Evolutionary conservation across 1,140 invertebrate genomes (phyloP).

Genomic region (Hycleus cichorii): DNA sequence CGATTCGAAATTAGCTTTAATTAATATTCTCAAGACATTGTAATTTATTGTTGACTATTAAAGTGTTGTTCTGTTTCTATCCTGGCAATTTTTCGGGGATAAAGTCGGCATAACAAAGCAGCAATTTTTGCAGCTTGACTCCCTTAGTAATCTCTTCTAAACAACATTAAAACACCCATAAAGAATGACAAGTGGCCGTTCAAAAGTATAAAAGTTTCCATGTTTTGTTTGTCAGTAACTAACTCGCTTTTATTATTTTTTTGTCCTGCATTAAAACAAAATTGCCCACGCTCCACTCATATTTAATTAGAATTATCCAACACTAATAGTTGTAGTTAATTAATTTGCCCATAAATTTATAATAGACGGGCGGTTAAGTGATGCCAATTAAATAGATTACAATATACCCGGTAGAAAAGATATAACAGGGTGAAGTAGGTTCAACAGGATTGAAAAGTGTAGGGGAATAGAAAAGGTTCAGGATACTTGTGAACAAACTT

Average conservation of each 20-base stretch:
- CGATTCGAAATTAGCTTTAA: slow-evolving; percentile 63
- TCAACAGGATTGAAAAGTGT: slow-evolving; percentile 2
- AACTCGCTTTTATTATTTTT: too few relatives aligned
- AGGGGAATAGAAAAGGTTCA: background rate
- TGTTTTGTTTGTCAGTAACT: background rate
- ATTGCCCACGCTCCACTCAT: too few relatives aligned
- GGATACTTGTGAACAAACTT: slow-evolving; percentile 9
- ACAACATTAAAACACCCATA: slow-evolving; percentile 14
- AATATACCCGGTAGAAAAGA: background rate
- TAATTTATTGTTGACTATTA: background rate
- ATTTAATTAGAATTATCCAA: too few relatives aligned
- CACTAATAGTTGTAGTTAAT: background rate
- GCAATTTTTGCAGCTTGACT: too few relatives aligned
- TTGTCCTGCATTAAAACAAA: too few relatives aligned
- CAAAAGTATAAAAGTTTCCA: slow-evolving; percentile 9
- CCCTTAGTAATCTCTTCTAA: background rate
- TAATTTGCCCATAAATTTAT: background rate
- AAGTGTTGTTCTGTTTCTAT: too few relatives aligned
- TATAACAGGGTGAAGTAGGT: background rate
- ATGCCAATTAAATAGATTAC: slow-evolving; percentile 11
- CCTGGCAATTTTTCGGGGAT: too few relatives aligned
- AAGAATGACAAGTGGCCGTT: slow-evolving; percentile 7
- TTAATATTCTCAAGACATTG: slow-evolving; percentile 56
- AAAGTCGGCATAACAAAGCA: too few relatives aligned
- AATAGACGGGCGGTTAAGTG: slow-evolving; percentile 7